Evolutionary conservation across 1,140 invertebrate species (phyloP), one percentile per base, ranked within the genome.

Genomic region (Rhizoglyphus robini): DNA sequence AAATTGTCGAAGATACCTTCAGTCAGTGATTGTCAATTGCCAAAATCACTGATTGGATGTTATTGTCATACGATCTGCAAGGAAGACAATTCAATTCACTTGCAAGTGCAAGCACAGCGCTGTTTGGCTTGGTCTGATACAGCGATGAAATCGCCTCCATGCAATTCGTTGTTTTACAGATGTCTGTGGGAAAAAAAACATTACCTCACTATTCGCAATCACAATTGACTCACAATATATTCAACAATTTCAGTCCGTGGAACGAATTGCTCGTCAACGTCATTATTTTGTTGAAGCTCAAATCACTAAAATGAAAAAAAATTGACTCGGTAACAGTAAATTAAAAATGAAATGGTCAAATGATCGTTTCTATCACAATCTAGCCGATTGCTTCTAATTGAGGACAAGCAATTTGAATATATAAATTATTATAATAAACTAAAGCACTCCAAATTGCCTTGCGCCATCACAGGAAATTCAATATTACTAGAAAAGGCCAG

Each of bases 41-140:
- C n/a, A n/a, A n/a, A n/a, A n/a, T n/a, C n/a, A n/a, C n/a, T n/a
- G 91, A 90, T 76, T 92, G 85, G 69, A 99, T 97, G 73, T 95
- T 93, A 78, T 99, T 99, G 77, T 99, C 93, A 77, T 98, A 99
- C 18, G 95, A 98, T 69, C 88, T 90, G 79, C 38, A 81, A 81
- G 66, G 68, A 74, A 71, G 46, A 65, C 15, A n/a, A n/a, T n/a
- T n/a, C n/a, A n/a, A n/a, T n/a, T n/a, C n/a, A n/a, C n/a, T n/a
- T n/a, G n/a, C n/a, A n/a, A n/a, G n/a, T n/a, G n/a, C n/a, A n/a
- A n/a, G n/a, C n/a, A n/a, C n/a, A n/a, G n/a, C n/a, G n/a, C n/a
- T n/a, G n/a, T n/a, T n/a, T n/a, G n/a, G n/a, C n/a, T n/a, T n/a
- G n/a, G n/a, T n/a, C n/a, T n/a, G n/a, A n/a, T n/a, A n/a, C n/a